These are phyloP conservation scores for Euglossa dilemma DNA, from an alignment of 1,140 invertebrate species.

Conservation along the genomic window DNA sequence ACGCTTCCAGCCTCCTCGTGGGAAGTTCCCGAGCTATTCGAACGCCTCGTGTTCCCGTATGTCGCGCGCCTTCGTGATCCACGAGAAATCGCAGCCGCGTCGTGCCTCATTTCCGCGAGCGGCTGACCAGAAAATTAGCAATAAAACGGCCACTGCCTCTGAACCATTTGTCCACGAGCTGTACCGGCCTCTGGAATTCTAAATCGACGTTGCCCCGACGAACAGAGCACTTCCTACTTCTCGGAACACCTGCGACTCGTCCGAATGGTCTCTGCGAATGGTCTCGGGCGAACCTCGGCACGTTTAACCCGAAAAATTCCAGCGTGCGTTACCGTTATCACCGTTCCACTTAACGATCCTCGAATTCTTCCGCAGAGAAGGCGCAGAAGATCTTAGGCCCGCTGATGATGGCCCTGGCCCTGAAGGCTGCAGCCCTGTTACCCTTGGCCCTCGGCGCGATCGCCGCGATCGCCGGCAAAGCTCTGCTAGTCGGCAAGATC, in stretches of 20 bases:
- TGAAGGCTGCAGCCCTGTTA: conserved; percentile 90
- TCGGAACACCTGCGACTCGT: background rate
- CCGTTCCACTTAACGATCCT: conserved; percentile 16
- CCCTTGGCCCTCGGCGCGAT: conserved; percentile 90
- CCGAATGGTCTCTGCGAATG: background rate
- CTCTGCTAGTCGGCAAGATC: conserved; percentile 91
- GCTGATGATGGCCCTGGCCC: conserved; percentile 87
- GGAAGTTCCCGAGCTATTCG: background rate
- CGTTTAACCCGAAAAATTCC: background rate
- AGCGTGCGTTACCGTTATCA: background rate
- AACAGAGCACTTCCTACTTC: background rate
- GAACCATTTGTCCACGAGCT: background rate
- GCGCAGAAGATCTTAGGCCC: conserved; percentile 90
- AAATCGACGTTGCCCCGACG: background rate
- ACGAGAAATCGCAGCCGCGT: conserved; percentile 18
- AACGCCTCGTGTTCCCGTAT: background rate
- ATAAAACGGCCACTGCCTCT: background rate
- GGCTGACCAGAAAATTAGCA: conserved; percentile 21
- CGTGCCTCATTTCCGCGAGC: background rate
- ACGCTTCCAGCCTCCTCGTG: background rate
- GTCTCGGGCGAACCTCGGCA: background rate
- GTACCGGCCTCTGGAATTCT: background rate
- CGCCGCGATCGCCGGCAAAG: conserved; percentile 92
- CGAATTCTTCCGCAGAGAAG: conserved; percentile 83
- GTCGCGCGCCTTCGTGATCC: conserved; percentile 4